Evolutionary conservation across 23 tunicate genomes (phyloP).

Genomic region (Halocynthia aurantium): DNA sequence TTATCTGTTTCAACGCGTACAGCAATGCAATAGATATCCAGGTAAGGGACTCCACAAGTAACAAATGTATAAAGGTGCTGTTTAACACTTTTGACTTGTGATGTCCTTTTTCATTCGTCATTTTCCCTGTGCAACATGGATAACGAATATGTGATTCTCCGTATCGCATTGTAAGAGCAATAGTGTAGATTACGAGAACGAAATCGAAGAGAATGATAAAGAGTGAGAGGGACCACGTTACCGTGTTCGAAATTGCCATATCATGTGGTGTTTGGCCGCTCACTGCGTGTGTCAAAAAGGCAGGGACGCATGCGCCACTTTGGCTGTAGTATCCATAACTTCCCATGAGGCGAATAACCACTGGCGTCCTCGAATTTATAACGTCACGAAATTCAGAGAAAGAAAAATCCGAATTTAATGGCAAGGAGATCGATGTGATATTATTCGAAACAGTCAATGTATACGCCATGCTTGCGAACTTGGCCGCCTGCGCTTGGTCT

Average conservation of each 20-base stretch:
- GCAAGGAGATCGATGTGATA: too few relatives aligned
- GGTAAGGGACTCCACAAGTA: slow-evolving; percentile 6
- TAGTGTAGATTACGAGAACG: slow-evolving; percentile 5
- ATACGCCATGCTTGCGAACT: slow-evolving; percentile 1
- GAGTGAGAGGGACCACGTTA: neutral
- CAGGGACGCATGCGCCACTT: slow-evolving; percentile 23
- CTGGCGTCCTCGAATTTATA: neutral
- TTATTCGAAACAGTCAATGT: neutral
- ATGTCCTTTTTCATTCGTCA: neutral
- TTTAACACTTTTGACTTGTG: neutral
- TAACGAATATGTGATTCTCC: neutral
- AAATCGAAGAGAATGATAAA: slow-evolving; percentile 7
- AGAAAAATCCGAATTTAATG: neutral
- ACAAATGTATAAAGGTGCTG: slow-evolving; percentile 5
- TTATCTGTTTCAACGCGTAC: slow-evolving; percentile 5
- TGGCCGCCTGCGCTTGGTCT: neutral
- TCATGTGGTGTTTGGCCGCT: slow-evolving; percentile 22
- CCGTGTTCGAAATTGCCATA: slow-evolving; percentile 18
- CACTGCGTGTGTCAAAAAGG: slow-evolving; percentile 4
- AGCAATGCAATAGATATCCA: neutral
- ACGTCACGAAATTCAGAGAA: slow-evolving; percentile 8
- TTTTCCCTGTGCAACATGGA: neutral
- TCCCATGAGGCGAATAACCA: neutral
- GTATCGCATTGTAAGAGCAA: slow-evolving; percentile 12
- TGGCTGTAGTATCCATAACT: slow-evolving; percentile 13